Evolutionary conservation across 1,140 invertebrate species (phyloP).

Genomic region (Orchestia grillus): DNA sequence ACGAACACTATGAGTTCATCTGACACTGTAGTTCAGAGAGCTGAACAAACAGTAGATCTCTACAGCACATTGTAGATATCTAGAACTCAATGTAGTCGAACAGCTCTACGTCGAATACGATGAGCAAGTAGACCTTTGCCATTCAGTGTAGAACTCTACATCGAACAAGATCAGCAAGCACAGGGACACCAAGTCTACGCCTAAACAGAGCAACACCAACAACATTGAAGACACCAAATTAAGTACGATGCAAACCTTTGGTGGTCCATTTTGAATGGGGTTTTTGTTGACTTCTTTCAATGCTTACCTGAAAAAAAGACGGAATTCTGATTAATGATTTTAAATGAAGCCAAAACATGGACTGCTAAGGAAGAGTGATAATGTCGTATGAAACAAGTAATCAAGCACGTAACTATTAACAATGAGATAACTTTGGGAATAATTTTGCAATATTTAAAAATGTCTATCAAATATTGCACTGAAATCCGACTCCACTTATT

Average conservation of each 20-base stretch:
- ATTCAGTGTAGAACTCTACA: neutral
- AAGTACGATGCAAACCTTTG: slow-evolving; percentile 43
- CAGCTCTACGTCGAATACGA: too few relatives aligned
- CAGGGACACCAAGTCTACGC: neutral
- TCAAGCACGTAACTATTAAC: neutral
- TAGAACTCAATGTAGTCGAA: too few relatives aligned
- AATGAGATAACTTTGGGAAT: neutral
- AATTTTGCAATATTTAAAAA: too few relatives aligned
- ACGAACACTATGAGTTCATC: neutral
- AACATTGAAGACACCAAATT: slow-evolving; percentile 44
- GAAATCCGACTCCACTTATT: too few relatives aligned
- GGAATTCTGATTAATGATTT: slow-evolving; percentile 13
- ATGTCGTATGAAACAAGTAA: neutral
- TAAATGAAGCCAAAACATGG: neutral
- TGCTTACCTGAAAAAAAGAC: slow-evolving; percentile 45
- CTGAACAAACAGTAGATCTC: neutral
- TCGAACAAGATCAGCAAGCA: neutral
- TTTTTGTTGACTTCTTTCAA: slow-evolving; percentile 56
- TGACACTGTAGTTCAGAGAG: neutral
- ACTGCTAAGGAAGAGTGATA: neutral
- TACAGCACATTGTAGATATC: too few relatives aligned
- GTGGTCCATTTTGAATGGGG: slow-evolving; percentile 34
- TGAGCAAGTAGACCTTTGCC: too few relatives aligned
- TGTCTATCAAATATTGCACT: too few relatives aligned
- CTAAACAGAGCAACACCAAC: slow-evolving; percentile 23